Evolutionary conservation across 1,140 invertebrate species (phyloP), one percentile per base, ranked within the genome.

Genomic region (Pseudomyrmex pallidus): DNA sequence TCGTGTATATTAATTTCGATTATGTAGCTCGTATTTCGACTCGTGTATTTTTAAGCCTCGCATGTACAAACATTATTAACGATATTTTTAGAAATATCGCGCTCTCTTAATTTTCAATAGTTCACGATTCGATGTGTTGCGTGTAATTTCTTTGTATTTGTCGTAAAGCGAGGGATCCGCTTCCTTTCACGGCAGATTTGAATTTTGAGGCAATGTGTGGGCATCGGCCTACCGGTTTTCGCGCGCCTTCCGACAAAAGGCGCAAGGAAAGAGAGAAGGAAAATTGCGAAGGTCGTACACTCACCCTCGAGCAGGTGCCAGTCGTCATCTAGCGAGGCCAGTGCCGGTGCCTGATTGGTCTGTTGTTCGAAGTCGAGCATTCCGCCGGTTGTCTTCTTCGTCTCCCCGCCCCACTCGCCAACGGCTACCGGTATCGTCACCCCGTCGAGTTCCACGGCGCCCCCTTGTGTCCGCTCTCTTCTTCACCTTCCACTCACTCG

Each of bases 241-340:
- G 63, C 20, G 52, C 63, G 20, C 44, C 66, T 61, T 66, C 17
- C 56, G 4, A 17, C 17, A 17, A 62, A 35, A 80, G 82, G 46
- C 25, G 10, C 15, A 44, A 67, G 50, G 52, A 82, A 59, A 73
- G 63, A 46, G 48, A 84, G 70, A 82, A 83, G 74, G 63, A 89
- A 87, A 87, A 89, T 89, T 87, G 76, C 86, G 85, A 91, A 91
- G 88, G 91, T 91, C 90, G 85, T 91, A 74, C 64, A 67, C 91
- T 92, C 86, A 92, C 91, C 91, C 91, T 91, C 90, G 85, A 92
- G 90, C 89, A 92, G 89, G 87, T 92, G 91, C 91, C 91, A 92
- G 87, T 92, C 89, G 35, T 91, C 90, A 80, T 91, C 85, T 70
- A 90, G 90, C 67, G 90, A 91, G 76, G 90, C 91, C 87, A 90